Evolutionary conservation across 2,888 invertebrate genomes (phyloP).

Genomic region (Rugalucina vietnamica): DNA sequence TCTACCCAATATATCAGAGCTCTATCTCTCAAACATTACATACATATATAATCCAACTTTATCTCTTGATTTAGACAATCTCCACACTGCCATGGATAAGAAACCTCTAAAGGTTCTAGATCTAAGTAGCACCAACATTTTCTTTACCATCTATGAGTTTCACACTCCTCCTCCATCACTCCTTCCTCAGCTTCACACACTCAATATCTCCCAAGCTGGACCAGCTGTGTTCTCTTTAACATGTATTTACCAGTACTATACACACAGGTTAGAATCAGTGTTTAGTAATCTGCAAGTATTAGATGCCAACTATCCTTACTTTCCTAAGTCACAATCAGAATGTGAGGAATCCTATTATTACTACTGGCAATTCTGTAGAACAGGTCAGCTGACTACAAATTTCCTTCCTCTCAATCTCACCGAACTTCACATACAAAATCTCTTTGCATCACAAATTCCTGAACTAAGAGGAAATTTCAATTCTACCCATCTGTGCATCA

Average conservation of each 20-base stretch:
- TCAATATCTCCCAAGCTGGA: neutral
- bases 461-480: neutral
- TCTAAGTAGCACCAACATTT: neutral
- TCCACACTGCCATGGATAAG: neutral
- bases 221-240: neutral
- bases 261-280: neutral
- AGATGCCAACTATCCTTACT: neutral
- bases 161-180: neutral
- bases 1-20: neutral
- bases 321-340: neutral
- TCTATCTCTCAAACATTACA: neutral
- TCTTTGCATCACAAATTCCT: neutral
- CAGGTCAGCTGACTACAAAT: neutral
- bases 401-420: neutral
- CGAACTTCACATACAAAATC: neutral
- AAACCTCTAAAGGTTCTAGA: constrained; percentile 1
- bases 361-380: neutral
- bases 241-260: neutral
- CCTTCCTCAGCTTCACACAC: neutral
- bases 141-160: neutral
- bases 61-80: neutral
- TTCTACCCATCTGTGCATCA: neutral
- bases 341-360: neutral
- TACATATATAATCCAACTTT: neutral
- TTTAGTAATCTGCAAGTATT: neutral